Base-by-base conservation (phyloP, 92 coral and sea anemone species). In the Zoanthus solanderi region DNA sequence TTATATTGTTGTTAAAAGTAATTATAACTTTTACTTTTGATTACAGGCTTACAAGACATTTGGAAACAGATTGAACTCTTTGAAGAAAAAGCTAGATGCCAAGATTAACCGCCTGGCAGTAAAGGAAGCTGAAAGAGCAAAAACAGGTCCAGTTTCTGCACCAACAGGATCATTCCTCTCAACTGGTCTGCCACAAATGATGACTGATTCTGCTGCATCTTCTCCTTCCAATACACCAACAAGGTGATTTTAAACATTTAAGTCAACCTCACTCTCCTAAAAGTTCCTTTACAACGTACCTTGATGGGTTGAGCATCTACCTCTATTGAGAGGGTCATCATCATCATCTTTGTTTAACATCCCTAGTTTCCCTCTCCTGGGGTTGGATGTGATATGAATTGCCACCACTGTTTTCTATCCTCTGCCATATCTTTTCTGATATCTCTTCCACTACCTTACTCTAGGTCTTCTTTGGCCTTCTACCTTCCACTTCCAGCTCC, bases 41-140 rank as follows among this genome's bases (percentile, higher is more conserved):
- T 85, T 87, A 1, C 83, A 97, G 99, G 99, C 99, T 10, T 97
- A 97, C 92, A 96, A 94, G 88, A 95, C 98, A 15, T 97, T 97
- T 91, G 99, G 99, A 2, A 97, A 94, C 91, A 92, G 99, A 61
- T 93, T 97, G 18, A 96, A 96, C 72, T 93, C 98, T 7, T 87
- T 97, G 54, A 97, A 97, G 92, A 97, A 97, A 84, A 97, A 97
- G 66, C 88, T 97, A 31, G 99, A 97, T 84, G 82, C 94, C 84
- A 97, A 95, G 50, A 94, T 97, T 23, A 93, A 93, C 37, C 92
- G 95, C 75, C 88, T 97, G 58, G 96, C 98, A 7, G 92, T 93
- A 50, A 93, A 94, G 32, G 99, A 91, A 77, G 96, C 96, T n/a
- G 98, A 97, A 90, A 95, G 91, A 72, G 95, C 96, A 32, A 95